Conservation (phyloP, 2,113 vertebrate species). For the Pelecanoides urinatrix region DNA sequence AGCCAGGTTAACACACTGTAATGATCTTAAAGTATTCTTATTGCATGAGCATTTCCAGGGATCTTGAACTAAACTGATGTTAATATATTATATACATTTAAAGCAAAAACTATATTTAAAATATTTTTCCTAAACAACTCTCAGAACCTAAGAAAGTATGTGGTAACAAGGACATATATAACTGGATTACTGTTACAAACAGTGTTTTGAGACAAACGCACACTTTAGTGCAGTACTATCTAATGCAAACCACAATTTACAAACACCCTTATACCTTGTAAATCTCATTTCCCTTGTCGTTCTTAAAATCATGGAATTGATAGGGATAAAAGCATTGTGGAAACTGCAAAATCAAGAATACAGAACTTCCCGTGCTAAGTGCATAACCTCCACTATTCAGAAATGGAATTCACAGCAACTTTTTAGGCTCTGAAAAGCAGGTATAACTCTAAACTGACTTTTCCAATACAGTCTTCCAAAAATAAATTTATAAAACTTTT, state of each 20-base stretch:
- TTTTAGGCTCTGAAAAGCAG: not conserved
- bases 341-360: not conserved
- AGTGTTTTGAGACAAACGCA: not conserved
- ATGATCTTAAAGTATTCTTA: not conserved
- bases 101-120: not conserved
- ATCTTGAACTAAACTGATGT: not conserved
- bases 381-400: not conserved
- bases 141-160: not conserved
- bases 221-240: not conserved
- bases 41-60: not conserved
- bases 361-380: not conserved
- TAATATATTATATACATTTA: not conserved
- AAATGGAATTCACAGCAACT: not conserved
- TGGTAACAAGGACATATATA: accelerated
- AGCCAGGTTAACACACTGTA: not conserved
- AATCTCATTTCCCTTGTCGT: not conserved
- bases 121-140: not conserved
- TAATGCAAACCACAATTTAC: not conserved
- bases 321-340: not conserved
- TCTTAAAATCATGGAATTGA: not conserved
- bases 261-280: not conserved
- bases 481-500: not conserved
- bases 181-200: not conserved
- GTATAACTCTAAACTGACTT: not conserved
- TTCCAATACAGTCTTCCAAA: not conserved